Evolutionary conservation across 2,113 vertebrate species (phyloP).

Genomic region (Catharus fuscescens): DNA sequence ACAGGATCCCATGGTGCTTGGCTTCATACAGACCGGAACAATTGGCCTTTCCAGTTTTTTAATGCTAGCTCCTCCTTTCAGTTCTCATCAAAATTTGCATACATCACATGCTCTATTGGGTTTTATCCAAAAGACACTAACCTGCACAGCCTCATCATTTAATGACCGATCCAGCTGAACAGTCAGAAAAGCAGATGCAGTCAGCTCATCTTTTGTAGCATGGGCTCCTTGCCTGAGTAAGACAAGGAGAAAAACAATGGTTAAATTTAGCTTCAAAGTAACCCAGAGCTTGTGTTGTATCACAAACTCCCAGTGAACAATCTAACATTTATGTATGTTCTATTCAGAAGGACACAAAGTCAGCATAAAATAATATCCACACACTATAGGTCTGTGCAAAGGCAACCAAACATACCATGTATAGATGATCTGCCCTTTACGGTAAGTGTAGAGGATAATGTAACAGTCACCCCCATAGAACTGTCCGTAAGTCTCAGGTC

Average conservation of each 20-base stretch:
- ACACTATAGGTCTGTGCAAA: background rate
- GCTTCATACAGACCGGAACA: background rate
- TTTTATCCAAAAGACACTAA: conserved; percentile 47
- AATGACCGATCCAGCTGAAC: conserved; percentile 86
- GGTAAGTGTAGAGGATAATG: conserved; percentile 90
- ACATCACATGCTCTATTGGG: background rate
- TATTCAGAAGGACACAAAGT: background rate
- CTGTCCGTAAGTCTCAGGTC: conserved; percentile 77
- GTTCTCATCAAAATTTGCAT: background rate
- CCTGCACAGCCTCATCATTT: conserved; percentile 87
- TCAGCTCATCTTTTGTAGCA: conserved; percentile 85
- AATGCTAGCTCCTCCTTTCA: background rate
- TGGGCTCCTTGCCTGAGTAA: conserved; percentile 86
- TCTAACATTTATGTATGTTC: background rate
- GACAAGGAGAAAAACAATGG: background rate
- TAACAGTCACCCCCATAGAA: conserved; percentile 93
- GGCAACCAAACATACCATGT: conserved; percentile 80
- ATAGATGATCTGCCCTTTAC: conserved; percentile 87
- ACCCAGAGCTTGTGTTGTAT: background rate
- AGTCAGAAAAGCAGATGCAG: conserved; percentile 89
- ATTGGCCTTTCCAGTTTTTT: background rate
- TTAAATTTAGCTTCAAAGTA: background rate
- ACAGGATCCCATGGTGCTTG: background rate
- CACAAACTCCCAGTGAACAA: background rate
- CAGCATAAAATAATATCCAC: background rate